Evolutionary conservation across 2,888 invertebrate species (phyloP).

Genomic region (Stenurella melanura): DNA sequence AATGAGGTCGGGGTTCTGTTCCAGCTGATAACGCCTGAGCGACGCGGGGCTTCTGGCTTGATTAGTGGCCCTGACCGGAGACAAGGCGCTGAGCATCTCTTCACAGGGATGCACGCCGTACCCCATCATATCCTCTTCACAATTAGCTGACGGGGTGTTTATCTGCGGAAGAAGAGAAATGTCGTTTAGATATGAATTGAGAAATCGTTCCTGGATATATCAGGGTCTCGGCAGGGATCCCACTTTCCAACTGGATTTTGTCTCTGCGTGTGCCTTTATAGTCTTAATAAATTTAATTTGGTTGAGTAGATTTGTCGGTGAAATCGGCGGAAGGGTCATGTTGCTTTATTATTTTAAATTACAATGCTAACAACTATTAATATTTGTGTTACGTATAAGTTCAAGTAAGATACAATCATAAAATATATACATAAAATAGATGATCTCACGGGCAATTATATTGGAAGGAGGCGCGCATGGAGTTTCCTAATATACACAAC

Average conservation of each 20-base stretch:
- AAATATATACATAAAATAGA: too few relatives aligned
- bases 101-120: constrained; percentile 55
- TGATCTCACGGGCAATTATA: too few relatives aligned
- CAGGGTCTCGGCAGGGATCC: neutral
- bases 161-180: constrained; percentile 36
- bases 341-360: neutral
- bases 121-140: constrained; percentile 46
- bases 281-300: neutral
- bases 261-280: neutral
- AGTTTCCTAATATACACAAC: too few relatives aligned
- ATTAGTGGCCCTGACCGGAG: constrained; percentile 70
- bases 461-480: too few relatives aligned
- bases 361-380: neutral
- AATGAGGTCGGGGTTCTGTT: constrained; percentile 86
- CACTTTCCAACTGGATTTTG: neutral
- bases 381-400: neutral
- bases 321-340: neutral
- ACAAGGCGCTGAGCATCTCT: constrained; percentile 61
- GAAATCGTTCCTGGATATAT: neutral
- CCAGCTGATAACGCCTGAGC: constrained; percentile 73
- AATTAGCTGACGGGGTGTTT: constrained; percentile 44
- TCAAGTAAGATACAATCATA: too few relatives aligned
- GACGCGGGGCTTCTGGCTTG: constrained; percentile 76
- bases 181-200: constrained; percentile 23
- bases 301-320: neutral